A percentile compares a stretch with the other conserved stretches of the same genome.
phyloP scores from a whole-genome alignment of 2,888 invertebrate species.

The Drosophila mayaguana region DNA sequence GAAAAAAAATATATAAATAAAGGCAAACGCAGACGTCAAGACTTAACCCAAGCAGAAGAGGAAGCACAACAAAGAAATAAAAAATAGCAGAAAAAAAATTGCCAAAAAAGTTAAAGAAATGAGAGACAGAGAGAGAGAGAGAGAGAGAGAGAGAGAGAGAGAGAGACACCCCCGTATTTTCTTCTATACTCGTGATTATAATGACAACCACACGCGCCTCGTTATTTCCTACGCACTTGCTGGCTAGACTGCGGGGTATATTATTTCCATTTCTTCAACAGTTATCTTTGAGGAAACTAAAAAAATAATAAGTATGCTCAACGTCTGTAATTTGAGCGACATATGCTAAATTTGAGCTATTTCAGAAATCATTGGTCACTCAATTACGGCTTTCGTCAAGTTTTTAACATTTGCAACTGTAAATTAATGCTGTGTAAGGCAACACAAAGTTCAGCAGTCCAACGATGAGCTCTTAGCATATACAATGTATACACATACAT shows the following conservation, averaged over 20 bases:
- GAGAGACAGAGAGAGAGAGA: conserved; percentile 1
- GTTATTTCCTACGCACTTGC: conserved; percentile 18
- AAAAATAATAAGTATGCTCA: neutral
- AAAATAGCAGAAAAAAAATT: conserved; percentile 1
- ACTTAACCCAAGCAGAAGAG: conserved; percentile 48
- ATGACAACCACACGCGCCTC: conserved; percentile 56
- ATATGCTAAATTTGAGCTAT: neutral
- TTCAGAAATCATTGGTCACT: neutral
- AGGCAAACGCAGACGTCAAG: conserved; percentile 55
- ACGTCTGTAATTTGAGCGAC: neutral
- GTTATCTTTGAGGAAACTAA: neutral
- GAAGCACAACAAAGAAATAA: conserved; percentile 19
- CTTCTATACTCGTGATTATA: conserved; percentile 40
- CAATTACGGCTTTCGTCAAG: neutral
- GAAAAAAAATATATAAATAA: conserved; percentile 9
- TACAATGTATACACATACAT: neutral
- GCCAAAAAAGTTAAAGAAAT: conserved; percentile 2
- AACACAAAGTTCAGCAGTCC: conserved; percentile 37
- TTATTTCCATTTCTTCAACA: neutral
- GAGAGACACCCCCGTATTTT: conserved; percentile 33
- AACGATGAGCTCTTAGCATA: conserved; percentile 1
- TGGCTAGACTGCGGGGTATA: conserved; percentile 39
- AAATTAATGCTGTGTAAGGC: conserved; percentile 2
- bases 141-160: neutral
- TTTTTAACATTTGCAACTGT: conserved; percentile 4